phyloP scores from a whole-genome alignment of 2,113 vertebrate species.

The Crypturellus undulatus region DNA sequence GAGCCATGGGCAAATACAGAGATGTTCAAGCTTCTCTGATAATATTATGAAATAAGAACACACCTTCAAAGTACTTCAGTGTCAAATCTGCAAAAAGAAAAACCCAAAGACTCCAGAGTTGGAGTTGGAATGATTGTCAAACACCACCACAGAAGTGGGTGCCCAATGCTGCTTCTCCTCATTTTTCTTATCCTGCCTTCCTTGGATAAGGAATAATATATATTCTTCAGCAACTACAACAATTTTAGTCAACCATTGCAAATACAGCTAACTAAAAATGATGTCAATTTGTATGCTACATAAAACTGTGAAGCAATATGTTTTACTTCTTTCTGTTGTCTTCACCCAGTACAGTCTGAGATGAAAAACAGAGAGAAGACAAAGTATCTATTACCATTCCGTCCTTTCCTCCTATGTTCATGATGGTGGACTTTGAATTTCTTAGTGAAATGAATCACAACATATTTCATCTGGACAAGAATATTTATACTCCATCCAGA shows the following conservation, averaged over 20 bases:
- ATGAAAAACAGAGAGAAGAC: neutral
- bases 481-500: neutral
- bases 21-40: neutral
- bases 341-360: neutral
- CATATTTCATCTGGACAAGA: neutral
- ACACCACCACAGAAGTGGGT: neutral
- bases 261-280: neutral
- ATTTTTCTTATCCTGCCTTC: neutral
- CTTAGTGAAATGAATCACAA: neutral
- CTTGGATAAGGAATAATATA: neutral
- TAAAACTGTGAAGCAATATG: neutral
- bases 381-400: neutral
- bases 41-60: neutral
- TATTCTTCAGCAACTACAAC: neutral
- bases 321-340: neutral
- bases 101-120: neutral
- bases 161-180: neutral
- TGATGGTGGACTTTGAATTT: neutral
- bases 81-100: fast-evolving
- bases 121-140: neutral
- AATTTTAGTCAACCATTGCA: neutral
- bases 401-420: neutral
- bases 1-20: neutral
- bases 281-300: neutral
- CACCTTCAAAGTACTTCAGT: neutral